Conservation (phyloP, 2,113 vertebrate genomes). For the Channa maculata region DNA sequence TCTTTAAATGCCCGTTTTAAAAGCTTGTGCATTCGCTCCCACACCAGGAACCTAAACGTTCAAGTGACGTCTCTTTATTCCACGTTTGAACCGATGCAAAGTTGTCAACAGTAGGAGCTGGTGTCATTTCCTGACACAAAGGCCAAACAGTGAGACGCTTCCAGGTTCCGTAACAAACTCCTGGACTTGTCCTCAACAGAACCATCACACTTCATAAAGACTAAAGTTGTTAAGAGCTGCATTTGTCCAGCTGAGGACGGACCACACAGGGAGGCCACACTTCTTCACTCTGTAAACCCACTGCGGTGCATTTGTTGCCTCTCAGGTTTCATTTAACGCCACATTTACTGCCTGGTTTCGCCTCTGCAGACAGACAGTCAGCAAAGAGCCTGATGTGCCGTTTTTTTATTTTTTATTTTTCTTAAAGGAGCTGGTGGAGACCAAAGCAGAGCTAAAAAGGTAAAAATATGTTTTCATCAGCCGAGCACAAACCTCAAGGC, state of each 20-base stretch:
- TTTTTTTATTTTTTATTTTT: no score
- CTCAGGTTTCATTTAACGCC: neutral
- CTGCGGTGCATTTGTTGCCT: neutral
- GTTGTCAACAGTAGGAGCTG: neutral
- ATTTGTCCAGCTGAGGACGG: conserved; percentile 42
- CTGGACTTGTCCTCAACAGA: conserved; percentile 10
- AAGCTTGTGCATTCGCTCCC: neutral
- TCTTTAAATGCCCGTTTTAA: neutral
- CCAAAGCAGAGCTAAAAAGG: neutral
- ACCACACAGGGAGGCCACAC: conserved; percentile 38
- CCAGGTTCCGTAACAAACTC: neutral
- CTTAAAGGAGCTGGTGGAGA: neutral
- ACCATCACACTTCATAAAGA: conserved; percentile 30
- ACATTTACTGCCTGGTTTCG: neutral
- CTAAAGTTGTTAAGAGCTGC: neutral
- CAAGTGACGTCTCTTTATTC: neutral
- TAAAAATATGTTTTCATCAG: no score
- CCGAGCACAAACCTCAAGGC: no score
- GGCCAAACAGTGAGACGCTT: neutral
- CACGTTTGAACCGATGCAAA: neutral
- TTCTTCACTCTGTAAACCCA: no score
- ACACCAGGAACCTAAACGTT: neutral
- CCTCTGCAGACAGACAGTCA: neutral
- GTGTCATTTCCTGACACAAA: conserved; percentile 1
- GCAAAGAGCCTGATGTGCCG: no score